Base-by-base conservation (phyloP, 2,797 vertebrate species). In the Gouania willdenowi region DNA sequence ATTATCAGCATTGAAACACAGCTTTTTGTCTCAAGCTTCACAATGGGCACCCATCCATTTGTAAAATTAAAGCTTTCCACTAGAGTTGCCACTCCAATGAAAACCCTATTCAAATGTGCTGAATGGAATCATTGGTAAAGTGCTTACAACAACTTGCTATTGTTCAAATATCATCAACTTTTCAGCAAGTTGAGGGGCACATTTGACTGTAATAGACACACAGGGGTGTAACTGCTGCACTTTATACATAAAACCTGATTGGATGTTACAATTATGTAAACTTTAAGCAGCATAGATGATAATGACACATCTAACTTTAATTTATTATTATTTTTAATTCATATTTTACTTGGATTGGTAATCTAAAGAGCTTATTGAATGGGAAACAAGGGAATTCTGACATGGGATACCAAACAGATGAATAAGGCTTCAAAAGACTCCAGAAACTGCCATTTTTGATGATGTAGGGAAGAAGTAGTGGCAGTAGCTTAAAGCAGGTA, bases 1-100 rank as follows among this genome's bases (percentile, higher is more conserved):
- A 85, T 88, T 88, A 90, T 89, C 84, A 88, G 80, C 69, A 52
- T 71, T 79, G 77, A 88, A 83, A 86, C 83, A 88, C 82, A 82
- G 74, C 81, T 82, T 81, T 85, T 84, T 81, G 77, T 81, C 66
- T 84, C 82, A 76, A 87, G 66, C 75, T 79, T 63, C 82, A 84
- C 84, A 86, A 80, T 78, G 71, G 85, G 75, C 54, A 41, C 68
- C 76, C 81, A 84, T 84, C 75, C 84, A 84, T 85, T 87, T 81
- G 77, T 84, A 82, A 86, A 89, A 85, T 85, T 81, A 78, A 56
- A 79, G 69, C 80, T 75, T 80, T n/a, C n/a, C n/a, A n/a, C 76
- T 77, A 77, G 75, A 71, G 71, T 55, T 55, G 71, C 71, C 77
- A 82, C 72, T 88, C 75, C 79, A 79, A 81, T 82, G 74, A 81